These are phyloP conservation scores for Tigriopus californicus DNA, from an alignment of 2,888 invertebrate genomes.

Conservation along the genomic window DNA sequence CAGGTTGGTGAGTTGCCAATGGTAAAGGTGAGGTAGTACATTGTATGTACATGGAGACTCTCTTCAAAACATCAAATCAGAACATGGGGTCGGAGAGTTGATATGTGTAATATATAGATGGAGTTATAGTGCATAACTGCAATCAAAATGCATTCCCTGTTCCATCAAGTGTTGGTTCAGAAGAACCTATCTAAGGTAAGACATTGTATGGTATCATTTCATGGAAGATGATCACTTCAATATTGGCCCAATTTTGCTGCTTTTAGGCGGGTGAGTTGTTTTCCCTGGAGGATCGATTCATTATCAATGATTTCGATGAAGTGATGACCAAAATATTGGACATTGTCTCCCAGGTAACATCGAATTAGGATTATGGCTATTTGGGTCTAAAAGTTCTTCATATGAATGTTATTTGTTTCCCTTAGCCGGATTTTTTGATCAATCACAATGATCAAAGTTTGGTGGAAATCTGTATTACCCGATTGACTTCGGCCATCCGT, in stretches of 20 bases:
- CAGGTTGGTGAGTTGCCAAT: too few species aligned
- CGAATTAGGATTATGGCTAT: not conserved
- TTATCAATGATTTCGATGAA: slow-evolving; percentile 63
- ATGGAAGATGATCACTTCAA: not conserved
- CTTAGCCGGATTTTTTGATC: slow-evolving; percentile 57
- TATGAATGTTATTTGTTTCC: slow-evolving; percentile 19
- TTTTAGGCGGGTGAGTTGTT: slow-evolving; percentile 69
- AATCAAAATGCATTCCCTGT: not conserved
- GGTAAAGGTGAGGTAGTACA: too few species aligned
- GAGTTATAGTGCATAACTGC: too few species aligned
- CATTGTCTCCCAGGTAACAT: not conserved
- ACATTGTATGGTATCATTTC: not conserved
- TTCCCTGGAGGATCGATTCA: slow-evolving; percentile 62
- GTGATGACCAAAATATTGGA: slow-evolving; percentile 43
- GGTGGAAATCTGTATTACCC: slow-evolving; percentile 80
- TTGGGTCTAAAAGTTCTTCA: not conserved
- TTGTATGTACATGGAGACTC: too few species aligned
- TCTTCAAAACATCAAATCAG: too few species aligned
- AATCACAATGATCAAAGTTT: slow-evolving; percentile 84
- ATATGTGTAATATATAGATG: too few species aligned
- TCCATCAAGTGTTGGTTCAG: not conserved
- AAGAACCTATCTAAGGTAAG: not conserved
- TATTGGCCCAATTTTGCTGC: not conserved
- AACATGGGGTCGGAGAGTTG: too few species aligned
- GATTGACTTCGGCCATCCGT: slow-evolving; percentile 68